Base-by-base conservation (phyloP, 2,888 invertebrate genomes). In the Ochropleura leucogaster region DNA sequence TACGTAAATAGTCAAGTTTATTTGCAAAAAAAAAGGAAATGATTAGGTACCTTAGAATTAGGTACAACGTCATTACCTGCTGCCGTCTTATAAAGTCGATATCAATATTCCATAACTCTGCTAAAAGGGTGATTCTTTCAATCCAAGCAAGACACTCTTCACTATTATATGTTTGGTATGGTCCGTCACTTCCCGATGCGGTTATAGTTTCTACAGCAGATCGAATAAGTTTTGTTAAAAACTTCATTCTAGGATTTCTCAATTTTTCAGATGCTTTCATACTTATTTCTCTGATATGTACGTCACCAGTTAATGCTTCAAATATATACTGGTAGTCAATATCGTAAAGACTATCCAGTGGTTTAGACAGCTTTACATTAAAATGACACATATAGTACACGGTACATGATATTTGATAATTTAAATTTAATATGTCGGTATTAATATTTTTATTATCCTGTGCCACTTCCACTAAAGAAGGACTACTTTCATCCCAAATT, bases 321-420 rank as follows among this genome's bases (percentile, higher is more conserved):
- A 97, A 96, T 82, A 97, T 97, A 75, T 97, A 96, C 84, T 97
- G 97, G 80, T 97, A 96, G 86, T 97, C 97, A 10, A 98, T 97
- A 91, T 99, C 98, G 90, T 98, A 99, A 40, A 99, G 94, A 77
- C 97, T 97, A 79, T 97, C 98, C 79, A 98, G 96, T 12, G 97
- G 98, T 92, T 98, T 98, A 67, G 97, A 93, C 83, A 97, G 96
- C 91, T 98, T 98, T 68, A 99, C 92, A 87, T 97, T 97, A 89
- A 99, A 98, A 83, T 97, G 97, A 40, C 98, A 97, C 85, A 99
- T 97, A 93, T 98, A 98, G 85, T 98, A 97, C 72, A 99, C 96
- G 2, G 98, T 97, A 80, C 97, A 96, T 3, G 98, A 97, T 71
- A 99, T 96, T 93, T 99, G 98, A 87, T 98, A 97, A 93, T 99